Evolutionary conservation across 2,888 invertebrate species (phyloP).

Genomic region (Sinhomidia bicolor): DNA sequence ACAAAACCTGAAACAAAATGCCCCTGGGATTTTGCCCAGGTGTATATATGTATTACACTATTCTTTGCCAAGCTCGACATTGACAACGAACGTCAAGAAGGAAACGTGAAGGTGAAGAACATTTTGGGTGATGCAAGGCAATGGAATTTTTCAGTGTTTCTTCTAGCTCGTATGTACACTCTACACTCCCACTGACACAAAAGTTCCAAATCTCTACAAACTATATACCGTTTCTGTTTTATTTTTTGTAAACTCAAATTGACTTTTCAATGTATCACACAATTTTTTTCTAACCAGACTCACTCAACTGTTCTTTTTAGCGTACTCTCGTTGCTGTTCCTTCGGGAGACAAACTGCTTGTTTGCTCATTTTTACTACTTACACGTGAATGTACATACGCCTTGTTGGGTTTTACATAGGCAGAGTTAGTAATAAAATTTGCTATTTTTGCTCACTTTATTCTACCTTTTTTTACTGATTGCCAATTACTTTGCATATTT

Average conservation of each 20-base stretch:
- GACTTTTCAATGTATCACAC: neutral
- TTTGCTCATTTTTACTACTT: neutral
- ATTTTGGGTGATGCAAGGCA: neutral
- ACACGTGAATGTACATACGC: neutral
- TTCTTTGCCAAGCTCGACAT: neutral
- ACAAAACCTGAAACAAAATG: conserved; percentile 26
- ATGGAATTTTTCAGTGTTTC: conserved; percentile 32
- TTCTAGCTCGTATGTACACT: no score
- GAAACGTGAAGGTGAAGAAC: conserved; percentile 8
- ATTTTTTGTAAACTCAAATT: neutral
- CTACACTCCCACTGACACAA: conserved; percentile 25
- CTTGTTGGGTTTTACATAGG: neutral
- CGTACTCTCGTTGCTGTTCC: neutral
- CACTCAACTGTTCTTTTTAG: neutral
- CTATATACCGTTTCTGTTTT: neutral
- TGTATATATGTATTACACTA: neutral
- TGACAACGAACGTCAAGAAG: neutral
- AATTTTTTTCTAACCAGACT: neutral
- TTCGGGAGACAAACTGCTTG: neutral
- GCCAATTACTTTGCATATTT: conserved; percentile 59
- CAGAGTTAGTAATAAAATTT: conserved; percentile 24
- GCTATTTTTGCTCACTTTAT: conserved; percentile 39
- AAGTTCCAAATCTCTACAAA: neutral
- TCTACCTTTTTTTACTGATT: conserved; percentile 44
- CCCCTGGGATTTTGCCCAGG: conserved; percentile 35